Base-by-base conservation (phyloP, 2,888 invertebrate species). In the Noctua pronuba region DNA sequence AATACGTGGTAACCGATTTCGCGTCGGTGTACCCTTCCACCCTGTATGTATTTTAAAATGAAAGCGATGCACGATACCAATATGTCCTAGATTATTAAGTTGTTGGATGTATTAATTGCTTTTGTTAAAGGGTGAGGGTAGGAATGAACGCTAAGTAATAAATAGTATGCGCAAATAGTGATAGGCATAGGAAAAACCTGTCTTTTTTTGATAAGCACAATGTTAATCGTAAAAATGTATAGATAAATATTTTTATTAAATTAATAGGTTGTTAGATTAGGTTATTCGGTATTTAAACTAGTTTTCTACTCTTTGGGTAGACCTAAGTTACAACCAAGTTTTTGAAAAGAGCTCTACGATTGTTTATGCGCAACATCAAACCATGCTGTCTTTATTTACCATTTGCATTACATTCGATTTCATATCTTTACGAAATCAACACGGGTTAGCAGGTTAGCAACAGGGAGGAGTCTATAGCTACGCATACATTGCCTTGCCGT, bases 391-490 rank as follows among this genome's bases (percentile, higher is more conserved):
- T 3, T 2, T 24, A 28, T 38, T 16, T 21, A 49, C 11, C 8
- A 31, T 13, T 55, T 46, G 28, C 18, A 55, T 79, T 24, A 41
- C n/a, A 78, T 52, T 18, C 31, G 11, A 49, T 70, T 49, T 41
- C 77, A 24, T 38, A 58, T 73, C 52, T 58, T 58, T 4, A 49
- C 52, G 44, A 73, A 71, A 86, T 71, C 82, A 77, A 73, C 68
- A 31, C 58, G 31, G n/a, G 72, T 69, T 83, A 71, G 60, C 83
- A 79, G 28, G 72, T 69, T 87, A 71, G 65, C 82, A 82, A 83
- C 73, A 70, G 60, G 73, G 64, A 28, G 28, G 31, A 18, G 62
- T 10, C 38, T 38, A 68, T 62, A 73, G 66, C 69, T 69, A 75
- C 55, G 64, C 71, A 58, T 66, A 62, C 64, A 69, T 73, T 65